Evolutionary conservation across 2,113 vertebrate species (phyloP), one percentile per base, ranked within the genome.

Genomic region (Morone saxatilis): DNA sequence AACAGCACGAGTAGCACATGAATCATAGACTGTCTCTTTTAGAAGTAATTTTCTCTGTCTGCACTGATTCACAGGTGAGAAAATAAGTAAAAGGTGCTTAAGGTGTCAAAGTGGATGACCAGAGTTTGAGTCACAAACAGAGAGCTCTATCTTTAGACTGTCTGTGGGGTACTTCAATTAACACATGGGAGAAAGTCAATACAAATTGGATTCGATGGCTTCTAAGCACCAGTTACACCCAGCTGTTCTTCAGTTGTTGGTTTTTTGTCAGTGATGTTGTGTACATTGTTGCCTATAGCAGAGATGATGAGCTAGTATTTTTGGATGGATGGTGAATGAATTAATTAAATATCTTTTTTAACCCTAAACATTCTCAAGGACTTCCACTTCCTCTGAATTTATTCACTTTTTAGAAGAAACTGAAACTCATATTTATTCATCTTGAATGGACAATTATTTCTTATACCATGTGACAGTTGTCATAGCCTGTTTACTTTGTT

Each of bases 121-220:
- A 7, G 66, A 77, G 59, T 62, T 84, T 92, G 84, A 90, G 88
- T 91, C 93, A 93, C 89, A 75, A 69, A 62, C 76, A 4, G 19
- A 4, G 4, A 13, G 25, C 40, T 85, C 88, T 91, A 90, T 92
- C 78, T 93, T 89, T 88, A 88, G 90, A 73, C 62, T 5, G 4
- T 41, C 67, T 70, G 62, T 57, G 56, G 84, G 81, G 59, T 72
- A 9, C 78, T 77, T 88, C 69, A 20, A 93, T 91, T 88, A 85
- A 80, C 81, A 85, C 84, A 70, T 81, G 57, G 4, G 50, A 81
- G 74, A 73, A 84, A 81, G 76, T 91, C 88, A 54, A 91, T 91
- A 88, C 40, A 72, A 82, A 86, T 60, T 76, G 75, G 71, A 84
- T 61, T 66, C 40, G 36, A 71, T 36, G 47, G 10, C 60, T 78